Conservation (phyloP, 2,113 vertebrate species). For the Neolamprologus caudopunctatus region DNA sequence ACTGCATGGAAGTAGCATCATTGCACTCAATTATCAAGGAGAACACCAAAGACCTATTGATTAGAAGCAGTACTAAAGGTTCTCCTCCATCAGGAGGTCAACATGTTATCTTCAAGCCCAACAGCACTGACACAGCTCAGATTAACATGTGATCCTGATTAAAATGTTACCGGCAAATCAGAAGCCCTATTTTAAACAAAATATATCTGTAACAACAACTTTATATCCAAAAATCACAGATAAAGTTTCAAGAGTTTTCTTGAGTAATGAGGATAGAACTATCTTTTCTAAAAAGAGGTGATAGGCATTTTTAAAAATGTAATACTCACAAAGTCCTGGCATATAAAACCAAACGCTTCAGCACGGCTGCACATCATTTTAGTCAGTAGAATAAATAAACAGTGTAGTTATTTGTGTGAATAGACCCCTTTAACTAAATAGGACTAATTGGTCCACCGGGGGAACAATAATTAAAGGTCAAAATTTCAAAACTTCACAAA, state of each 20-base stretch:
- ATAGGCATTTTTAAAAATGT: background rate
- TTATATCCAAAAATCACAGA: background rate
- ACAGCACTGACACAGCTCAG: background rate
- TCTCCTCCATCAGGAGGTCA: background rate
- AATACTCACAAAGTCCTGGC: background rate
- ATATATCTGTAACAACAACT: rapidly evolving
- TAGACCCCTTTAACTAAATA: background rate
- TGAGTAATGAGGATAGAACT: background rate
- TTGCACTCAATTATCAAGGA: background rate
- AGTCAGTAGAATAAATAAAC: background rate
- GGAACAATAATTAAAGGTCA: slow-evolving; percentile 15
- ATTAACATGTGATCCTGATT: background rate
- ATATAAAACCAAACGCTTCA: rapidly evolving
- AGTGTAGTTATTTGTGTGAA: background rate
- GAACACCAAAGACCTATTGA: background rate
- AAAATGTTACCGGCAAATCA: background rate
- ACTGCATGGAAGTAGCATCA: background rate
- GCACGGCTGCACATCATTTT: background rate
- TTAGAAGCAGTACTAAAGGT: background rate
- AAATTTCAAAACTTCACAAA: background rate
- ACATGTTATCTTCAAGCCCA: background rate
- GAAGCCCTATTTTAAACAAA: background rate
- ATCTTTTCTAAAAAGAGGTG: background rate
- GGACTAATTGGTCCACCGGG: background rate
- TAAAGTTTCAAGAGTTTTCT: background rate